These are phyloP conservation scores for Rhadinocentrus ornatus DNA, from an alignment of 2,797 vertebrate genomes.

Conservation along the genomic window DNA sequence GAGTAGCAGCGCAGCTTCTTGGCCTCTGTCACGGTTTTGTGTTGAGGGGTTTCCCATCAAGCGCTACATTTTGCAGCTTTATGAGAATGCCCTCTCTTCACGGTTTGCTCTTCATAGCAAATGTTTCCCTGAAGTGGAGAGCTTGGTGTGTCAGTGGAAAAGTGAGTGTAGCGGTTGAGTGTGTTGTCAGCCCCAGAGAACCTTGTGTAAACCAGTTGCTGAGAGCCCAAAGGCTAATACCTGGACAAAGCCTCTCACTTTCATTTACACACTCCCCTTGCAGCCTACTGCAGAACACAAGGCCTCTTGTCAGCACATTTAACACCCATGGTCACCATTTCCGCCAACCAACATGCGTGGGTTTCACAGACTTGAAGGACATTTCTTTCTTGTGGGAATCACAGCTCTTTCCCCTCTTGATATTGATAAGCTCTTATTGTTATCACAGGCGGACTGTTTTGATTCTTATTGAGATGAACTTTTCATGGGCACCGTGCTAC, in stretches of 20 bases:
- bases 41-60: conserved; percentile 12
- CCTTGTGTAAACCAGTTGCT: conserved; percentile 58
- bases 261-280: conserved; percentile 31
- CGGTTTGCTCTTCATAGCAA: conserved; percentile 17
- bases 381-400: conserved; percentile 26
- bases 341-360: conserved; percentile 45
- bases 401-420: conserved; percentile 20
- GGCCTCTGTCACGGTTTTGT: conserved; percentile 18
- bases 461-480: conserved; percentile 21
- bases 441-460: conserved; percentile 7
- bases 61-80: conserved; percentile 37
- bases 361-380: conserved; percentile 36
- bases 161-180: conserved; percentile 30
- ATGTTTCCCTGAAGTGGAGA: conserved; percentile 30
- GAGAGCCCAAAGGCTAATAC: conserved; percentile 57
- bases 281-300: conserved; percentile 31
- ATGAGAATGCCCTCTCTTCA: conserved; percentile 33
- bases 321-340: conserved; percentile 30
- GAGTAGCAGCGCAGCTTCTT: conserved; percentile 2
- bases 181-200: conserved; percentile 52
- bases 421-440: conserved; percentile 25
- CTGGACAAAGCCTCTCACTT: conserved; percentile 49
- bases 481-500: conserved; percentile 7
- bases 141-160: conserved; percentile 53
- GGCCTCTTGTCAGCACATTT: conserved; percentile 50